phyloP scores from a whole-genome alignment of 2,113 vertebrate species.

The Oncorhynchus tshawytscha region DNA sequence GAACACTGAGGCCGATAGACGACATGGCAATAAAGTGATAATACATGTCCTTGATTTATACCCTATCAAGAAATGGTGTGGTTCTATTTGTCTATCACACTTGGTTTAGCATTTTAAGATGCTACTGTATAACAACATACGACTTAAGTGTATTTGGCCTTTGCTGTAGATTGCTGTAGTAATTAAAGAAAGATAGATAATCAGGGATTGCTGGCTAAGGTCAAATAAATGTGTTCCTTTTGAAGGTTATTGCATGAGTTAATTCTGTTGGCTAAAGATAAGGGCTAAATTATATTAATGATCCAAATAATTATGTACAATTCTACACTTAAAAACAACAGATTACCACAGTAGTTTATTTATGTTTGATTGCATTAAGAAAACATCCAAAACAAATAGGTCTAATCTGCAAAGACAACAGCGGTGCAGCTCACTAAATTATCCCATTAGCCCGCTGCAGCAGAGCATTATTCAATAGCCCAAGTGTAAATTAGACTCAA shows the following conservation, averaged over 20 bases:
- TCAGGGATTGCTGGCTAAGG: not conserved
- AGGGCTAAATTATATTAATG: not conserved
- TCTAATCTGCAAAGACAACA: conserved; percentile 61
- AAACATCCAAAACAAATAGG: conserved; percentile 70
- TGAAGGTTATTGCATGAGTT: not conserved
- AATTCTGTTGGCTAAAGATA: not conserved
- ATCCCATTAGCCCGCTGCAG: conserved; percentile 67
- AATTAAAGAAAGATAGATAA: not conserved
- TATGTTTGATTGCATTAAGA: conserved; percentile 46
- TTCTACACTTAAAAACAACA: conserved; percentile 14
- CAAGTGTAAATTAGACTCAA: conserved; percentile 67
- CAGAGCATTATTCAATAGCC: conserved; percentile 51
- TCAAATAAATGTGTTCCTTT: too few relatives aligned
- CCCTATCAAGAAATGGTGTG: not conserved
- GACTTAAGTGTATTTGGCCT: not conserved
- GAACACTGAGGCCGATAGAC: not conserved
- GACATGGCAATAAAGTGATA: too few relatives aligned
- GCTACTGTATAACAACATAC: not conserved
- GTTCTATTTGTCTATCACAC: not conserved
- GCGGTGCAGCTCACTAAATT: conserved; percentile 51
- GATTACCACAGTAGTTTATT: conserved; percentile 54
- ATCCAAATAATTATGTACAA: not conserved
- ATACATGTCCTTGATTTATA: too few relatives aligned
- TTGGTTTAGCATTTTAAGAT: too few relatives aligned
- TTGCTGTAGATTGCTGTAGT: too few relatives aligned